Evolutionary conservation across 1,140 invertebrate species (phyloP).

Genomic region (Polypedilum pembai): DNA sequence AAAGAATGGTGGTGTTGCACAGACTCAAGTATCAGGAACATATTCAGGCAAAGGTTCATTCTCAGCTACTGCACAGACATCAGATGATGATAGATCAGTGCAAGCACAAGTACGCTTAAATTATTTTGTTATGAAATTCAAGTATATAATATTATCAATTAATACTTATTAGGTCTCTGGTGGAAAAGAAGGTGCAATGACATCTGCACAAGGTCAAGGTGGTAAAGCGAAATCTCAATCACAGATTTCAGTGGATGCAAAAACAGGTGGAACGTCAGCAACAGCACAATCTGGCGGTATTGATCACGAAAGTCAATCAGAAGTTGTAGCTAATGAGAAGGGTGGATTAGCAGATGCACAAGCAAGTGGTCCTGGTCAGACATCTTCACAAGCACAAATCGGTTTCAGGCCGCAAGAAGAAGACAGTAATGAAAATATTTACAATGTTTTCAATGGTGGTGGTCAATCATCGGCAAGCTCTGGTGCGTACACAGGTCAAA

Average conservation of each 20-base stretch:
- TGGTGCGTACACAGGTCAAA: conserved; percentile 61
- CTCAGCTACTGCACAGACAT: conserved; percentile 71
- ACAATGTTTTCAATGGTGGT: conserved; percentile 58
- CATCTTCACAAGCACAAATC: conserved; percentile 77
- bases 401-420: conserved; percentile 65
- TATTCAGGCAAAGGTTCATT: conserved; percentile 68
- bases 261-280: conserved; percentile 62
- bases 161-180: conserved; percentile 54
- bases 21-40: conserved; percentile 69
- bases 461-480: conserved; percentile 70
- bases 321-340: conserved; percentile 59
- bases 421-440: conserved; percentile 45
- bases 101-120: conserved; percentile 57
- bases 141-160: not conserved
- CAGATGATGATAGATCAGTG: conserved; percentile 62
- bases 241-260: conserved; percentile 62
- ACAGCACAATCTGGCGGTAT: conserved; percentile 64
- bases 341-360: conserved; percentile 77
- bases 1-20: conserved; percentile 60
- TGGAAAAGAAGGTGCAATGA: conserved; percentile 63
- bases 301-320: conserved; percentile 56
- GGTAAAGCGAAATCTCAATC: conserved; percentile 67
- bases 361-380: conserved; percentile 70
- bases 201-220: conserved; percentile 63
- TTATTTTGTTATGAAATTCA: no score